Percentiles rank a stretch among this genome's conserved stretches.
Conservation (phyloP, 35 echinoderm and acorn worm genomes). For the Stichopus chloronotus region DNA sequence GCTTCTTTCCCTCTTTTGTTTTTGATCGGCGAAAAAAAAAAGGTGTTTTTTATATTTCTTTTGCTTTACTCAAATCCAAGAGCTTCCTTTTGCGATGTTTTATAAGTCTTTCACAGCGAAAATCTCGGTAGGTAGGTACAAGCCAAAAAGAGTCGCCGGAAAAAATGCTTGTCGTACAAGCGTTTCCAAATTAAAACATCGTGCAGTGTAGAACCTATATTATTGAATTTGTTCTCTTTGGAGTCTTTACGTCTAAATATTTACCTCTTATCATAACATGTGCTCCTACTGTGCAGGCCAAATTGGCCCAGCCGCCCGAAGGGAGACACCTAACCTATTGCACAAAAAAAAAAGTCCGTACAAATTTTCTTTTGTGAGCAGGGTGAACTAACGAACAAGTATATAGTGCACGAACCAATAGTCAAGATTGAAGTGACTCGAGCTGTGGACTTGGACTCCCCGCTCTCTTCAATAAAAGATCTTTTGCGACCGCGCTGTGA, state of each 20-base stretch:
- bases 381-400: not conserved
- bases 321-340: conserved; percentile 16
- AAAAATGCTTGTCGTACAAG: not conserved
- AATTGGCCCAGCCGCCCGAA: conserved; percentile 46
- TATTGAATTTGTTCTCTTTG: conserved; percentile 4
- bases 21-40: too few species aligned
- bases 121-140: too few species aligned
- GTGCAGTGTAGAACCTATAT: not conserved
- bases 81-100: too few species aligned
- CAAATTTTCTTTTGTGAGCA: conserved; percentile 40
- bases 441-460: conserved; percentile 38
- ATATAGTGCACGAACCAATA: not conserved
- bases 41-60: too few species aligned
- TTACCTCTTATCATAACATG: conserved; percentile 32
- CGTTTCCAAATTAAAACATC: conserved; percentile 2
- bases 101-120: too few species aligned
- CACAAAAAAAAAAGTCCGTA: not conserved
- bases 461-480: conserved; percentile 49
- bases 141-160: too few species aligned
- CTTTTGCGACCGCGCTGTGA: conserved; percentile 48
- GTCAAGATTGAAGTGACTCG: not conserved
- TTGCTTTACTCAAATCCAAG: too few species aligned
- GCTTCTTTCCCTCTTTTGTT: too few species aligned
- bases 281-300: conserved; percentile 51
- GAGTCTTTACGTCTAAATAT: conserved; percentile 22